Evolutionary conservation across 2,113 vertebrate species (phyloP), one percentile per base, ranked within the genome.

Genomic region (Caranx ignobilis): DNA sequence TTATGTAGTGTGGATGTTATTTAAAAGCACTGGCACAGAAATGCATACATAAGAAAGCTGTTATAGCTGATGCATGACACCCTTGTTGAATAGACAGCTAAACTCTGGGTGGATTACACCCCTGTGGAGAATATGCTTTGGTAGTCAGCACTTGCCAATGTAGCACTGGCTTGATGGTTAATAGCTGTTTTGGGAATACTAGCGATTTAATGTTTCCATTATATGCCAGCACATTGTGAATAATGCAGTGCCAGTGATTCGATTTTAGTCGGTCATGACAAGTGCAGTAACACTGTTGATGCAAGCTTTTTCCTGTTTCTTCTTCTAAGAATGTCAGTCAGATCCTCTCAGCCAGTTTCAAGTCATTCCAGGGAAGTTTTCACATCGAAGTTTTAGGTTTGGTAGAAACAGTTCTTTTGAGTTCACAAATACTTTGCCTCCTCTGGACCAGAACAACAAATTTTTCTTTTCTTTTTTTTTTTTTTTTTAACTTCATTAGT

Each of bases 121-220:
- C 18, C 57, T 39, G 61, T 47, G 62, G 26, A 26, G 59, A 76
- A 63, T 63, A 68, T 63, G 71, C 62, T 69, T 21, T 11, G 34
- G 8, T 39, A 48, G 21, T 77, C 61, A 66, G 16, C 43, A 68
- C 4, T 73, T 52, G 54, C 34, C 26, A 55, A 31, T 68, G 16
- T 56, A 43, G 10, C 32, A 73, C n/a, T 64, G 71, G 45, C 62
- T 69, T 39, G 37, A 26, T 48, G 35, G 31, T 39, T 76, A 69
- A 84, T 43, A 50, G 63, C 52, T 47, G 52, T 60, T 69, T 41
- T 75, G 84, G 71, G 74, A 81, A 65, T 64, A 63, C 32, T 39
- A 16, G 16, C 57, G 73, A 84, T 76, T 82, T 82, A 79, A 73
- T 48, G 66, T 70, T 79, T 74, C 64, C 54, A 85, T 74, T 83